Percentiles rank a stretch among this genome's conserved stretches.
phyloP scores from a whole-genome alignment of 2,113 vertebrate genomes.

The Girardinichthys multiradiatus region DNA sequence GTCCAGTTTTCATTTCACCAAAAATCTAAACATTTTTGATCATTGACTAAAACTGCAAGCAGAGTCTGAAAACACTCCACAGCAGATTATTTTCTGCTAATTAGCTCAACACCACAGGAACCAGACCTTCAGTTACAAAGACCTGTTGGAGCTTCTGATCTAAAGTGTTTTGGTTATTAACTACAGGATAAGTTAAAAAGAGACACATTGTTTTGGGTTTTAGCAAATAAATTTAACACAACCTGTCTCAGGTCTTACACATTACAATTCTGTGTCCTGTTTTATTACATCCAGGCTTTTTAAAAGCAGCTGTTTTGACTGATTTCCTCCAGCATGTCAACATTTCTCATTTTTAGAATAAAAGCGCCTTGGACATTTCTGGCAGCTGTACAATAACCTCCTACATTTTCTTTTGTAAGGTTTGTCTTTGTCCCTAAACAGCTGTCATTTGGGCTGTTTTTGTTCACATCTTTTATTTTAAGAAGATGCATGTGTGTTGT shows the following conservation, averaged over 20 bases:
- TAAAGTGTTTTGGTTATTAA: no score
- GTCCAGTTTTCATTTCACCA: no score
- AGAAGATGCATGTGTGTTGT: not conserved
- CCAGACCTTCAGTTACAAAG: no score
- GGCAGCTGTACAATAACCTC: not conserved
- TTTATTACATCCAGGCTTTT: not conserved
- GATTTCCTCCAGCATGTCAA: not conserved
- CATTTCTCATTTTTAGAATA: not conserved
- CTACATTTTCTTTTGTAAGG: not conserved
- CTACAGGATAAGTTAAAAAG: constrained; percentile 3
- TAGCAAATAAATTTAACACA: not conserved
- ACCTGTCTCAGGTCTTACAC: not conserved
- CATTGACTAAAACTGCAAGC: no score
- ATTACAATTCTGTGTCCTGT: no score
- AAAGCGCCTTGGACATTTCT: not conserved
- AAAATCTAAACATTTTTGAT: no score
- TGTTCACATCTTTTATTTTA: not conserved
- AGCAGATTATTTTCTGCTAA: no score
- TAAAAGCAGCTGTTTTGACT: not conserved
- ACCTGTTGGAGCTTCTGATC: no score
- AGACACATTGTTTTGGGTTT: not conserved
- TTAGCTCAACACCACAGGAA: no score
- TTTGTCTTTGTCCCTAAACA: not conserved
- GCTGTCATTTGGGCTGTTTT: not conserved
- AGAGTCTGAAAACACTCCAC: no score